These are phyloP conservation scores for Parasteatoda tepidariorum DNA, from an alignment of 1,140 invertebrate species.

Conservation along the genomic window DNA sequence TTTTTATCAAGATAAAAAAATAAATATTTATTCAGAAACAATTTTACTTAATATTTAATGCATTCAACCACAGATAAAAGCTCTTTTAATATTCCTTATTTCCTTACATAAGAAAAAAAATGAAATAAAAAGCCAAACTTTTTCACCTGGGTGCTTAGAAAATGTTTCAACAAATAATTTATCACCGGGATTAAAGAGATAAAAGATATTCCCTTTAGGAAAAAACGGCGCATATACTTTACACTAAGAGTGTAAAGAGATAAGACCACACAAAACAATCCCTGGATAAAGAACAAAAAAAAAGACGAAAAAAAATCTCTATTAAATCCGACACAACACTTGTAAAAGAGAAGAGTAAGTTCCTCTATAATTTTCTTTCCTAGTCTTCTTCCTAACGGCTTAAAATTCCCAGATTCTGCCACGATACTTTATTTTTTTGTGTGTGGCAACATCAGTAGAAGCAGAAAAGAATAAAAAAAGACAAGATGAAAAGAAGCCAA, in stretches of 20 bases:
- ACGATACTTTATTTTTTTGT: not conserved
- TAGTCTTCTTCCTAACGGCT: not conserved
- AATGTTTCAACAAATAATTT: too few relatives aligned
- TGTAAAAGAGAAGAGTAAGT: not conserved
- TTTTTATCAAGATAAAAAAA: too few relatives aligned
- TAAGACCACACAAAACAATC: not conserved
- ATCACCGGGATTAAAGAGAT: conserved; percentile 33
- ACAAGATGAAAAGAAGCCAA: not conserved
- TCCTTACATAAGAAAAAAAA: too few relatives aligned
- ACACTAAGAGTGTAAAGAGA: not conserved
- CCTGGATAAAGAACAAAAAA: not conserved
- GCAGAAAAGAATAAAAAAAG: conserved; percentile 1
- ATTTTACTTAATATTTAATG: too few relatives aligned
- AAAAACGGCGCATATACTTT: not conserved
- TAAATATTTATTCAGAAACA: too few relatives aligned
- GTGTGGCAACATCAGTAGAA: conserved; percentile 15
- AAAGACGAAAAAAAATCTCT: not conserved
- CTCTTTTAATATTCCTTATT: too few relatives aligned
- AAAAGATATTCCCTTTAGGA: conserved; percentile 12
- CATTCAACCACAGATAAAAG: too few relatives aligned
- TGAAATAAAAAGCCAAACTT: too few relatives aligned
- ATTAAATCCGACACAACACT: not conserved
- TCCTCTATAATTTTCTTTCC: not conserved
- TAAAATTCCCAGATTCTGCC: conserved; percentile 18
- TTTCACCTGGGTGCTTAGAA: too few relatives aligned